Evolutionary conservation across 2,797 vertebrate species (phyloP), one percentile per base, ranked within the genome.

Genomic region (Chelon labrosus): DNA sequence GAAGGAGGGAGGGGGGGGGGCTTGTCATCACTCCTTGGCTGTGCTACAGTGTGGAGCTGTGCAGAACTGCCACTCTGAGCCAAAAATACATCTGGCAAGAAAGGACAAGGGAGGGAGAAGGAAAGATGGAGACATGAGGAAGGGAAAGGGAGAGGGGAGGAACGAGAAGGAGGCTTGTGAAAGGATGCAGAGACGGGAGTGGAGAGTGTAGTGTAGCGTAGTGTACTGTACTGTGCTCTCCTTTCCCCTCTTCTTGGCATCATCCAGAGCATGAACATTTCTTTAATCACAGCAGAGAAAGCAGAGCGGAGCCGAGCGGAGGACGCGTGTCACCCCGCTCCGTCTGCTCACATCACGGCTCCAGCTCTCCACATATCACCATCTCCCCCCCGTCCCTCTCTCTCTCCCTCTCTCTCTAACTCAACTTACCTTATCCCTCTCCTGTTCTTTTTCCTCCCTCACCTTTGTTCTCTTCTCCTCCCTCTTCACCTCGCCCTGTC

Each of bases 51-150:
- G 83, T 82, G 80, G 82, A 90, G 88, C 82, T 49, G 73, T 90
- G 88, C 87, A 79, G 84, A 90, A 87, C 88, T 93, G 89, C 90
- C 87, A 91, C 83, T 89, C 91, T 75, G 91, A 92, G 91, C 91
- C 92, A 92, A 92, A 93, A 93, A 94, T 94, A 94, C 89, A 90
- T 93, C 88, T 91, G 90, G 89, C 80, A 77, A 82, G 86, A 89
- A 86, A 83, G 84, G 82, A 85, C 84, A 88, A 75, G 82, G 77
- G 77, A 84, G 77, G 77, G 83, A 80, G 74, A 77, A 55, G 66
- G 78, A 77, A 74, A 82, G 88, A 84, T 83, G 88, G 82, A 89
- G 88, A 89, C 79, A 59, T 58, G 73, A 85, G 75, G 68, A 79
- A 65, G 50, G 71, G 75, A 73, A 56, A 54, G 42, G 69, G 75